Percentiles rank a stretch among this genome's conserved stretches.
Conservation (phyloP, 2,888 invertebrate species). For the Drosophila monieri region DNA sequence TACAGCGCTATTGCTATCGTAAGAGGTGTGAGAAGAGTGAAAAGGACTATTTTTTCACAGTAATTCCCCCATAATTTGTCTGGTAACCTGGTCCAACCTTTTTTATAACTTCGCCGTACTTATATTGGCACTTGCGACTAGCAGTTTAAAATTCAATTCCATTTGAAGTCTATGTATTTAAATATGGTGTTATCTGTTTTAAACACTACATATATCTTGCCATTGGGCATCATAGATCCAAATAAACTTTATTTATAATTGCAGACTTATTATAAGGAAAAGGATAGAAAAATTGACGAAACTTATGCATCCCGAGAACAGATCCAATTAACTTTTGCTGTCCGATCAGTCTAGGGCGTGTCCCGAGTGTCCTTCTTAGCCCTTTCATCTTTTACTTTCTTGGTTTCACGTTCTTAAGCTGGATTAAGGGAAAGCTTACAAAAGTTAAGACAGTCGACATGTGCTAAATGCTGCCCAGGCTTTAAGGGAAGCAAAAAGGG, state of each 20-base stretch:
- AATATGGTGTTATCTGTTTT: too few relatives aligned
- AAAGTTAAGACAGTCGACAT: conserved; percentile 58
- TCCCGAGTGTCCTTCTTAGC: not conserved
- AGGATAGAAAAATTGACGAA: conserved; percentile 9
- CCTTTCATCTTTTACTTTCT: conserved; percentile 20
- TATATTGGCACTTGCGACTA: too few relatives aligned
- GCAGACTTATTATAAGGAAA: too few relatives aligned
- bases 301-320: conserved; percentile 11
- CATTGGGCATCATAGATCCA: too few relatives aligned
- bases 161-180: too few relatives aligned
- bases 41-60: not conserved
- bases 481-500: conserved; percentile 46
- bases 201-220: too few relatives aligned
- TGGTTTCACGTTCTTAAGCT: conserved; percentile 28
- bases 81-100: not conserved
- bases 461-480: conserved; percentile 41
- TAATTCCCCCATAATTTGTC: not conserved
- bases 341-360: conserved; percentile 3
- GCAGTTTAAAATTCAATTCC: too few relatives aligned
- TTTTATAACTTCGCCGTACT: too few relatives aligned
- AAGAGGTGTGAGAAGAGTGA: conserved; percentile 19
- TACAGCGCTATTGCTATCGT: conserved; percentile 30
- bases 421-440: conserved; percentile 66
- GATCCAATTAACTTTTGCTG: conserved; percentile 27
- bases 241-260: too few relatives aligned